Evolutionary conservation across 30 jellyfish, hydroid and myxozoan genomes (phyloP), one percentile per base, ranked within the genome.

Genomic region (Chironex yamaguchii): DNA sequence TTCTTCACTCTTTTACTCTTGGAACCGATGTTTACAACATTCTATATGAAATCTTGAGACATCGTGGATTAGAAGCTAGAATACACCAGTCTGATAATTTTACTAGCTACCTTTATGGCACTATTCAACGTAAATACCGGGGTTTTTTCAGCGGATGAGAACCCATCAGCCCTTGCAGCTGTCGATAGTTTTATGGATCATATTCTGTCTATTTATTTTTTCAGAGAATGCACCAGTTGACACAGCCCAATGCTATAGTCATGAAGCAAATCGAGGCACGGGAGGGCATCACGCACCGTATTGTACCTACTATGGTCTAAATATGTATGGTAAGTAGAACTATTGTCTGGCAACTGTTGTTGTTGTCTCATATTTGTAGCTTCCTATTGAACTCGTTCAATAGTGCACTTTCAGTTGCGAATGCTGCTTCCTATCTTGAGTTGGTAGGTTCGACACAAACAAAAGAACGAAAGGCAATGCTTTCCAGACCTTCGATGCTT

Each of bases 401-500:
- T n/a, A 54, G 4, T 9, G 21, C 25, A 32, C 71, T 32, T 54
- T 29, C 23, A 3, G 23, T 68, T 1, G 33, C 22, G 48, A 34
- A 26, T 35, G 62, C 29, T 33, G 22, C 36, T 34, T 27, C 66
- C 33, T 35, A 34, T 74, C 22, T 74, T 12, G 27, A 74, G 52
- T 27, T 74, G 52, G n/a, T 52, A 49, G 87, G 52, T 36, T 42
- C 49, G 31, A 63, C 52, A 13, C 75, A 30, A 31, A 69, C 42
- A 34, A 69, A 24, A 54, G 90, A 52, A 52, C 81, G 12, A 78
- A 31, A 20, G 94, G 54, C 66, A 84, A 84, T 24, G 84, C 89
- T 24, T 84, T 84, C 28, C 89, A 89, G 53, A 84, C 72, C 31
- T 28, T 74, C 62, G 67, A 90, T 12, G 85, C 85, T 31, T n/a